Conservation (phyloP, 2,113 vertebrate species). For the Scomber scombrus region DNA sequence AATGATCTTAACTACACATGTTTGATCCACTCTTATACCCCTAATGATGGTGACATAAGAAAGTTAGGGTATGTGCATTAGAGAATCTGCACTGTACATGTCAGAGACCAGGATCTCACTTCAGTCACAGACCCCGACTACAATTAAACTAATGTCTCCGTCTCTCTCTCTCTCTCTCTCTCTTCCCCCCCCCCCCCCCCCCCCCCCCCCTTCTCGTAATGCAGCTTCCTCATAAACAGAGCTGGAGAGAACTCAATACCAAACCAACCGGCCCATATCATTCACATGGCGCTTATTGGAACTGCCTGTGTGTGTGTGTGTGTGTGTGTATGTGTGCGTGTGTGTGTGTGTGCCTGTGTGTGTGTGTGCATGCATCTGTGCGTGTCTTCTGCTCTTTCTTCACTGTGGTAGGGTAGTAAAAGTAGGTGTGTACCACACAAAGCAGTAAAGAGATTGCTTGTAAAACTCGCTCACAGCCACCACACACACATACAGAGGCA, state of each 20-base stretch:
- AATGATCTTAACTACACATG: not conserved
- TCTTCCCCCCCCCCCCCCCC: not conserved
- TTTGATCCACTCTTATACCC: not conserved
- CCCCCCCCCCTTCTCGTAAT: not conserved
- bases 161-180: too few relatives aligned
- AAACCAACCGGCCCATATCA: constrained; percentile 64
- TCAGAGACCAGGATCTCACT: not conserved
- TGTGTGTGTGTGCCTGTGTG: constrained; percentile 5
- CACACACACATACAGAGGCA: constrained; percentile 8
- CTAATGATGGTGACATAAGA: not conserved
- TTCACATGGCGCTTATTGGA: constrained; percentile 74
- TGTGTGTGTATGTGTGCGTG: constrained; percentile 19
- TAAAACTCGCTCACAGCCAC: constrained; percentile 73
- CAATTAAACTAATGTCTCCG: constrained; percentile 65
- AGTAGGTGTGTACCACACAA: constrained; percentile 76
- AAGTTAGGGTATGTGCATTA: not conserved
- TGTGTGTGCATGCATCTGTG: constrained; percentile 15
- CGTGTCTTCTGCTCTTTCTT: constrained; percentile 28
- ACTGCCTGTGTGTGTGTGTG: not conserved
- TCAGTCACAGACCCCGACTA: constrained; percentile 24
- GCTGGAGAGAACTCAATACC: constrained; percentile 75
- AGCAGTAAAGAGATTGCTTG: constrained; percentile 80
- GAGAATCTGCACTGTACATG: not conserved
- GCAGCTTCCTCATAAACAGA: constrained; percentile 78
- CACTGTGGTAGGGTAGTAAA: constrained; percentile 73